Evolutionary conservation across 53 echinoderm and acorn worm species (phyloP).

Genomic region (Patiria pectinifera): DNA sequence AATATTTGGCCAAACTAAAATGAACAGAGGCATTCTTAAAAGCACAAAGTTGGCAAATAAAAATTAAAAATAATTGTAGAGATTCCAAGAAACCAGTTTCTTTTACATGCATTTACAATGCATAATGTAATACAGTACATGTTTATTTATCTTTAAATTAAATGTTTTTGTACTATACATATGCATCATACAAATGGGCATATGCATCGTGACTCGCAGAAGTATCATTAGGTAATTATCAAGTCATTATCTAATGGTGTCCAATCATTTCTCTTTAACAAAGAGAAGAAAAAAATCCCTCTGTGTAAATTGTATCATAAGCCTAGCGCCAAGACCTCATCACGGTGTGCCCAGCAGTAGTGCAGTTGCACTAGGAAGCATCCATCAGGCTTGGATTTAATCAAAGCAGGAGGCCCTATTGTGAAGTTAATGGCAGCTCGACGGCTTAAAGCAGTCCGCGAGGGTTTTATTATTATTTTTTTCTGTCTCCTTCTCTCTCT

Average conservation of each 20-base stretch:
- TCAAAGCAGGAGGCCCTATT: constrained; percentile 36
- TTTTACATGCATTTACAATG: no score
- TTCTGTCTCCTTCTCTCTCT: background rate
- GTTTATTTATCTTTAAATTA: no score
- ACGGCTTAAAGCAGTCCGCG: background rate
- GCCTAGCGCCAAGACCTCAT: background rate
- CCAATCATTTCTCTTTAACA: background rate
- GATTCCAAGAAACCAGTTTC: no score
- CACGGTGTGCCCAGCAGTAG: background rate
- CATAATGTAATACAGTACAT: no score
- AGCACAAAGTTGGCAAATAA: no score
- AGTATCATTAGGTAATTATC: background rate
- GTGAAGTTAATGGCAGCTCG: constrained; percentile 48
- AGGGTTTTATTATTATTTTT: no score
- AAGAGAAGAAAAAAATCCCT: background rate
- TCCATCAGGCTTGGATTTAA: constrained; percentile 27
- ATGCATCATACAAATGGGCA: background rate
- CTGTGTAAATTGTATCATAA: background rate
- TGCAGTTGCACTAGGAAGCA: constrained; percentile 21
- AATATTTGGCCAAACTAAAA: no score
- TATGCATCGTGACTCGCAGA: no score
- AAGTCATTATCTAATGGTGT: background rate
- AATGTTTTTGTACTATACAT: background rate
- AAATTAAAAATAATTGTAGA: no score
- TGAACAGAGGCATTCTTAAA: no score